These are phyloP conservation scores for Aplidium turbinatum DNA, from an alignment of 23 tunicate species.

Conservation along the genomic window DNA sequence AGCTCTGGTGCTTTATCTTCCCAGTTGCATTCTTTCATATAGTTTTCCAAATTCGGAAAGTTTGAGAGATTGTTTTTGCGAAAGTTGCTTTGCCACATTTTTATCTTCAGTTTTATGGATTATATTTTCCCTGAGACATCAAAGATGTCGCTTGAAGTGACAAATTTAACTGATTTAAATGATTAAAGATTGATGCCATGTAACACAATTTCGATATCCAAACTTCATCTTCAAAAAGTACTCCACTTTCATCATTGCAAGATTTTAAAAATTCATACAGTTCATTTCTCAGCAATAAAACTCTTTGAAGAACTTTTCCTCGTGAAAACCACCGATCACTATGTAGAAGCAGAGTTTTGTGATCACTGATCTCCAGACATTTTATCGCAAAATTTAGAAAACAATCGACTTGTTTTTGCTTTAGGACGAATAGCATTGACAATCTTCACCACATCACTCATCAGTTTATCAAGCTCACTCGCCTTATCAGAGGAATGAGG, in stretches of 20 bases:
- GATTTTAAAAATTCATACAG: slow-evolving; percentile 31
- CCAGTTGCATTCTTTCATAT: slow-evolving; percentile 29
- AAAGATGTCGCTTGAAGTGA: slow-evolving; percentile 50
- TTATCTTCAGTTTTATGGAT: neutral
- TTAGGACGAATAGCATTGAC: slow-evolving; percentile 43
- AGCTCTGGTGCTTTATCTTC: slow-evolving; percentile 30
- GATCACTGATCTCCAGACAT: slow-evolving; percentile 51
- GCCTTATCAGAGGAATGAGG: slow-evolving; percentile 25
- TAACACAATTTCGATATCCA: slow-evolving; percentile 31
- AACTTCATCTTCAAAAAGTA: slow-evolving; percentile 37
- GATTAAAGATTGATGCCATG: slow-evolving; percentile 44
- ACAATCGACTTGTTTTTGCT: slow-evolving; percentile 33
- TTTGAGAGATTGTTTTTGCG: slow-evolving; percentile 28
- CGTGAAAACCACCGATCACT: slow-evolving; percentile 36
- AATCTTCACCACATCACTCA: slow-evolving; percentile 39
- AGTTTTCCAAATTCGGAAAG: slow-evolving; percentile 37
- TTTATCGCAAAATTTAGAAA: slow-evolving; percentile 40
- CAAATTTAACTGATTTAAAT: slow-evolving; percentile 40
- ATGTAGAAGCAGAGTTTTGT: slow-evolving; percentile 27
- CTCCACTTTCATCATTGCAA: slow-evolving; percentile 22
- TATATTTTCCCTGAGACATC: slow-evolving; percentile 21
- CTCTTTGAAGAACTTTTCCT: slow-evolving; percentile 39
- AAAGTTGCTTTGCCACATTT: slow-evolving; percentile 6
- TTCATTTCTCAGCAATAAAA: slow-evolving; percentile 21
- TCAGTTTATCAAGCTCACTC: slow-evolving; percentile 11